Percentiles rank a stretch among this genome's conserved stretches.
Conservation (phyloP, 2,113 vertebrate species). For the Melanostigma gelatinosum region DNA sequence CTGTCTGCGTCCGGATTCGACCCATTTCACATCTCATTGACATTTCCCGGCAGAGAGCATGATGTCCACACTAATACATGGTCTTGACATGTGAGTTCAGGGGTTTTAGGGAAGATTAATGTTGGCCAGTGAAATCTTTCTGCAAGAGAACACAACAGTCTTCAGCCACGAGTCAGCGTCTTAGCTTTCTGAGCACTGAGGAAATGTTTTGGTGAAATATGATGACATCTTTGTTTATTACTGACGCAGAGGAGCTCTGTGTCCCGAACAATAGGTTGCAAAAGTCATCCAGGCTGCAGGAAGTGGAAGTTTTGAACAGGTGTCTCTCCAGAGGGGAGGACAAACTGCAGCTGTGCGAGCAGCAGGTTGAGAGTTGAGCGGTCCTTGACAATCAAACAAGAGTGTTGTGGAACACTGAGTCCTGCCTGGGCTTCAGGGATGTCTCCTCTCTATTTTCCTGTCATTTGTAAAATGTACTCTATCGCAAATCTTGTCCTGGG, state of each 20-base stretch:
- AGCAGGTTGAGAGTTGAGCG: slow-evolving; percentile 21
- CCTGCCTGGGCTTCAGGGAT: slow-evolving; percentile 15
- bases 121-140: neutral
- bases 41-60: slow-evolving; percentile 28
- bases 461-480: slow-evolving; percentile 26
- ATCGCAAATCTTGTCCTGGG: slow-evolving; percentile 42
- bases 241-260: neutral
- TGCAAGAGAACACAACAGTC: neutral
- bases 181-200: too few relatives aligned
- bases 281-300: neutral
- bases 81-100: neutral
- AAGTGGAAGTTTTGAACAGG: slow-evolving; percentile 6
- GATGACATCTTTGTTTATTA: neutral
- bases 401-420: slow-evolving; percentile 21
- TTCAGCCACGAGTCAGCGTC: neutral
- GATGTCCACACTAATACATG: neutral
- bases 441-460: slow-evolving; percentile 5
- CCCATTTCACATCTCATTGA: slow-evolving; percentile 27
- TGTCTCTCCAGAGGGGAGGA: slow-evolving; percentile 8
- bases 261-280: neutral
- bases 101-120: neutral
- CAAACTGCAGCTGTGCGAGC: slow-evolving; percentile 22
- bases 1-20: slow-evolving; percentile 5
- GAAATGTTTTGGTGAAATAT: neutral
- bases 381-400: slow-evolving; percentile 31